Evolutionary conservation across 1,140 invertebrate genomes (phyloP).

Genomic region (Anadara kagoshimensis): DNA sequence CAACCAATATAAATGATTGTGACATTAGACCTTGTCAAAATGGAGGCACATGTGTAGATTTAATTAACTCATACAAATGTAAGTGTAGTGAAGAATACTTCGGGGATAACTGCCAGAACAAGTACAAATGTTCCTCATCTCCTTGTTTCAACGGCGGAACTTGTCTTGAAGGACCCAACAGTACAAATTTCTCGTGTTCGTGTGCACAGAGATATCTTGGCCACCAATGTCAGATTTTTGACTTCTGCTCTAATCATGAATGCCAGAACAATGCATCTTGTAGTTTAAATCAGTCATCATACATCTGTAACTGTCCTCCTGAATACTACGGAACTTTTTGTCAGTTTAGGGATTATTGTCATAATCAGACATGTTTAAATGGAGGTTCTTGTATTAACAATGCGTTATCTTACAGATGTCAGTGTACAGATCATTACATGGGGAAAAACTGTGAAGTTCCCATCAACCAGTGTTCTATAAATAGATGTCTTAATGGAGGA

Average conservation of each 20-base stretch:
- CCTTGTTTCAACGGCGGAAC: conserved; percentile 58
- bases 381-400: conserved; percentile 25
- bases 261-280: conserved; percentile 97
- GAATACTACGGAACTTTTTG: conserved; percentile 51
- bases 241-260: conserved; percentile 73
- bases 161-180: conserved; percentile 46
- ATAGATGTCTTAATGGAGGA: conserved; percentile 50
- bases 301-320: conserved; percentile 35
- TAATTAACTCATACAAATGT: conserved; percentile 70
- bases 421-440: conserved; percentile 43
- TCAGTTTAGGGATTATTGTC: conserved; percentile 53
- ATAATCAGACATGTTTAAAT: conserved; percentile 47
- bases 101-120: conserved; percentile 68
- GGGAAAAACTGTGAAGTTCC: conserved; percentile 79
- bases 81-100: conserved; percentile 47
- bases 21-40: conserved; percentile 61
- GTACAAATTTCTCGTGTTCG: conserved; percentile 47
- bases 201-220: conserved; percentile 50
- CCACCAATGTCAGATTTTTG: conserved; percentile 31
- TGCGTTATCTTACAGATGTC: conserved; percentile 37
- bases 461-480: conserved; percentile 40
- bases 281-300: conserved; percentile 33
- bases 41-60: conserved; percentile 59
- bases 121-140: conserved; percentile 38
- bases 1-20: conserved; percentile 74